These are phyloP conservation scores for Girardia tigrina DNA, from an alignment of 2,888 invertebrate genomes.

Conservation along the genomic window DNA sequence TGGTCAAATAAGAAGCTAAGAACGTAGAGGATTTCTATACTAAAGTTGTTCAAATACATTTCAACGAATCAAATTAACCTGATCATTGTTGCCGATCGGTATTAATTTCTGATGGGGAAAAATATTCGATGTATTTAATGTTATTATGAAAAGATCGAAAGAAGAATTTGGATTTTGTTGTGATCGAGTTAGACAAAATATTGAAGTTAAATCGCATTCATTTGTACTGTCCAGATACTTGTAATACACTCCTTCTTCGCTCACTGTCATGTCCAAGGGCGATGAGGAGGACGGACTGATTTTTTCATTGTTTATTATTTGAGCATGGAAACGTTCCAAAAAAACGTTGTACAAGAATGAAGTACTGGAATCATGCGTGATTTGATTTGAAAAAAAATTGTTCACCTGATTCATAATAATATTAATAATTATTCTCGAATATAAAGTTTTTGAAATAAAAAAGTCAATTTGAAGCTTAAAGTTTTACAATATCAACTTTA, in stretches of 20 bases:
- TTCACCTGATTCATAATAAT: too few relatives aligned
- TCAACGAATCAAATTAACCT: background rate
- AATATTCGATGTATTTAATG: background rate
- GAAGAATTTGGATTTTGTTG: background rate
- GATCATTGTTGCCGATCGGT: background rate
- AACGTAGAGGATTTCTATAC: background rate
- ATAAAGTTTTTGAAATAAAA: too few relatives aligned
- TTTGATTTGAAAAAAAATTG: background rate
- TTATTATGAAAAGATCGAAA: background rate
- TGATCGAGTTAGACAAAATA: background rate
- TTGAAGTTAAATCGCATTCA: background rate
- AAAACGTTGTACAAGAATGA: background rate
- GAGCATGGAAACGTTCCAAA: background rate
- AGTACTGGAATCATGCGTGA: background rate
- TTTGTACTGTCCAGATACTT: background rate
- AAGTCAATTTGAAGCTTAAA: too few relatives aligned
- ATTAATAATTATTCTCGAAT: too few relatives aligned
- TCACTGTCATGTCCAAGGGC: background rate
- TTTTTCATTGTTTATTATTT: background rate
- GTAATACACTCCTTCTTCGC: background rate
- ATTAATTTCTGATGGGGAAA: background rate
- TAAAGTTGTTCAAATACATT: background rate
- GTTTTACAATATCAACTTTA: too few relatives aligned
- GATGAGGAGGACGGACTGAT: background rate
- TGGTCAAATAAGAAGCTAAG: constrained; percentile 5